phyloP scores from a whole-genome alignment of 2,888 invertebrate species.

The Pheosia tremula region DNA sequence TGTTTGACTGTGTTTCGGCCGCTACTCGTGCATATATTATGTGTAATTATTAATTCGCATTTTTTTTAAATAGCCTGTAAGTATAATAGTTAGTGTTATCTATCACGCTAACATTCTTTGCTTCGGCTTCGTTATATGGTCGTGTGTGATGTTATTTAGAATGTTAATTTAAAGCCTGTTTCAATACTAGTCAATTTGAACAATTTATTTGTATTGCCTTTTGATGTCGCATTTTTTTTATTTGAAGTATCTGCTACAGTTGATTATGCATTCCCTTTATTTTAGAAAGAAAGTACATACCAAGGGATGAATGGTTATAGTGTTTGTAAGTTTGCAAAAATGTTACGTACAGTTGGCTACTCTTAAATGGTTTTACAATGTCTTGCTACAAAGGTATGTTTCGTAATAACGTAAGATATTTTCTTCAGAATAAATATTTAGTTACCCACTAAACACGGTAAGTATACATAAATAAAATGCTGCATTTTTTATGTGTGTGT shows the following conservation, averaged over 20 bases:
- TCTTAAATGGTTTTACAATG: no score
- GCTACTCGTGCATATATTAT: no score
- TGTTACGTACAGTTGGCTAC: not conserved
- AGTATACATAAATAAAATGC: not conserved
- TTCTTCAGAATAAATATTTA: no score
- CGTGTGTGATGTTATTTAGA: not conserved
- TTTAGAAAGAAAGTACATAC: constrained; percentile 18
- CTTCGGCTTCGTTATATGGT: not conserved
- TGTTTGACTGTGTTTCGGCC: no score
- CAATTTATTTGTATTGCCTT: constrained; percentile 15
- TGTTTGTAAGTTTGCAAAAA: not conserved
- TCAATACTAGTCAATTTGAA: constrained; percentile 30
- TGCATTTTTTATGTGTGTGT: constrained; percentile 2
- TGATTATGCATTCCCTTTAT: constrained; percentile 24
- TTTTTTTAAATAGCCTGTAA: no score
- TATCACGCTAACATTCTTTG: no score
- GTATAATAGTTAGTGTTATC: no score
- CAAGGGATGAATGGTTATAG: constrained; percentile 15
- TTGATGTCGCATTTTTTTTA: constrained; percentile 8
- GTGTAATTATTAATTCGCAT: no score
- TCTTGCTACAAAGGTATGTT: no score
- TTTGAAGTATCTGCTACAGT: constrained; percentile 3
- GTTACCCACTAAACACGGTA: no score
- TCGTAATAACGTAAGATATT: no score
- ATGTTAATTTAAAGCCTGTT: constrained; percentile 6